Evolutionary conservation across 2,797 vertebrate species (phyloP).

Genomic region (Sebastiscus albofasciatus): DNA sequence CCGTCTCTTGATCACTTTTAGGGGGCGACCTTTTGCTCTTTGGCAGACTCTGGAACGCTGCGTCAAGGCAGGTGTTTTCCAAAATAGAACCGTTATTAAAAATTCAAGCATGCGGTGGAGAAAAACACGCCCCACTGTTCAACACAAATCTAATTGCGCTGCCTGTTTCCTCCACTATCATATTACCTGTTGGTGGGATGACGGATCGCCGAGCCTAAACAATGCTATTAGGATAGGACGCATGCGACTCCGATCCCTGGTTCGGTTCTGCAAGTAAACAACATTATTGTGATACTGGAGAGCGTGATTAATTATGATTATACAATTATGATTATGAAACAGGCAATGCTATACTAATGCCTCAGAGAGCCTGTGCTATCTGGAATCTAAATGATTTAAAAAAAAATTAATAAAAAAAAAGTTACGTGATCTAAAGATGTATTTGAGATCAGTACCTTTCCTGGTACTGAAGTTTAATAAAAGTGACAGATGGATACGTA

Average conservation of each 20-base stretch:
- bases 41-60: constrained; percentile 44
- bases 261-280: constrained; percentile 73
- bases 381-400: constrained; percentile 21
- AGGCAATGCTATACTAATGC: constrained; percentile 41
- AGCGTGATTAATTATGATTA: constrained; percentile 76
- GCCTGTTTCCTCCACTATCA: constrained; percentile 80
- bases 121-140: constrained; percentile 83
- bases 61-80: constrained; percentile 63
- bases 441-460: constrained; percentile 3
- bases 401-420: neutral
- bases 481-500: neutral
- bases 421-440: neutral
- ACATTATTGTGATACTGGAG: constrained; percentile 64
- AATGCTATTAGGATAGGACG: constrained; percentile 78
- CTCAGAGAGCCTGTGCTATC: constrained; percentile 29
- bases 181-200: constrained; percentile 84
- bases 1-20: constrained; percentile 71
- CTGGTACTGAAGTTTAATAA: neutral
- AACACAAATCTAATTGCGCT: constrained; percentile 84
- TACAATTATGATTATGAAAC: constrained; percentile 61
- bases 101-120: constrained; percentile 78
- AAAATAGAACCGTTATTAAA: constrained; percentile 79
- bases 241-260: constrained; percentile 64
- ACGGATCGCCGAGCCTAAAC: constrained; percentile 82
- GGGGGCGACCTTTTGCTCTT: constrained; percentile 67